Conservation (phyloP, 1,140 invertebrate species). For the Dendroctonus ponderosae region DNA sequence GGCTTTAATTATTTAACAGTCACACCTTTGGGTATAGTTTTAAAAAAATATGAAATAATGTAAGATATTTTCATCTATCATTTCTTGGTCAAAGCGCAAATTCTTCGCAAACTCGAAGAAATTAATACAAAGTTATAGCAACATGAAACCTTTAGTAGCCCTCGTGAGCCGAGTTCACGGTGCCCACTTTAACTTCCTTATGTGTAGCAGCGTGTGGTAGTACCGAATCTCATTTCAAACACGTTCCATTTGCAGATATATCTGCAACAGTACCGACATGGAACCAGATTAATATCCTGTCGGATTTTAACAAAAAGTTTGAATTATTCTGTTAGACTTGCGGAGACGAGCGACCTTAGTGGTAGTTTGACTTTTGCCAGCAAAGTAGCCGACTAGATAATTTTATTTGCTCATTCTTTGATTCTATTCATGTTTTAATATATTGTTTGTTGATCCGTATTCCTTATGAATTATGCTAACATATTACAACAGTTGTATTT, state of each 20-base stretch:
- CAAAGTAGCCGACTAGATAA: conserved; percentile 8
- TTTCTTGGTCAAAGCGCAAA: too few relatives aligned
- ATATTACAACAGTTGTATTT: too few relatives aligned
- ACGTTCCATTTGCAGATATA: conserved; percentile 16
- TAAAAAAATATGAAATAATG: too few relatives aligned
- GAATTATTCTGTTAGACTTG: conserved; percentile 15
- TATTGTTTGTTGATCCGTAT: not conserved
- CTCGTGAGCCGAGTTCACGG: too few relatives aligned
- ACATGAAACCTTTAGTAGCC: too few relatives aligned
- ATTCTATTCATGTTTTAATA: conserved; percentile 21
- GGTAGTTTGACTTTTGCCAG: conserved; percentile 17
- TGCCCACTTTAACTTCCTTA: conserved; percentile 14
- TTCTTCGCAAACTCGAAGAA: too few relatives aligned
- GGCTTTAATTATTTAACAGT: too few relatives aligned
- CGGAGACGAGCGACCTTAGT: conserved; percentile 12
- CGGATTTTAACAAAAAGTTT: conserved; percentile 1
- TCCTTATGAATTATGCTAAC: too few relatives aligned
- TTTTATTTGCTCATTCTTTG: conserved; percentile 11
- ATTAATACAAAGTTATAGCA: too few relatives aligned
- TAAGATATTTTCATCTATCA: too few relatives aligned
- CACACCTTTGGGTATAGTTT: too few relatives aligned
- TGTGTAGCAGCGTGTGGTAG: conserved; percentile 19
- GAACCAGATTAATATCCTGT: conserved; percentile 17
- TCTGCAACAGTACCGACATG: conserved; percentile 15
- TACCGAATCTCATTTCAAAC: conserved; percentile 11